A percentile compares a stretch with the other conserved stretches of the same genome.
These are phyloP conservation scores for Xerus rutilus DNA, from an alignment of 2,797 vertebrate species.

Conservation along the genomic window DNA sequence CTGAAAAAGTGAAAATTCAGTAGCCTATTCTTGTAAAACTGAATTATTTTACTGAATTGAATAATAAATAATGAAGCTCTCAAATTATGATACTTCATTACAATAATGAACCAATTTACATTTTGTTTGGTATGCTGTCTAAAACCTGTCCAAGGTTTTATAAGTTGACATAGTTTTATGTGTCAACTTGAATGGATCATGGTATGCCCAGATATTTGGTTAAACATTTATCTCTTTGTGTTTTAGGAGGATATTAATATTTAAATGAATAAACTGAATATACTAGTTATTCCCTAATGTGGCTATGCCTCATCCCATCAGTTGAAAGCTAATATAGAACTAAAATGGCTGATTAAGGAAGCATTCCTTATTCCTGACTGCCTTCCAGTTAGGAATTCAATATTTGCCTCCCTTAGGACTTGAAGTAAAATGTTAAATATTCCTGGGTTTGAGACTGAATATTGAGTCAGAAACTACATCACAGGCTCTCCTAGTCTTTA, in stretches of 20 bases:
- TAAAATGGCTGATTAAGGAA: background rate
- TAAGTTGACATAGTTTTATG: background rate
- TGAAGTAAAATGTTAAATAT: background rate
- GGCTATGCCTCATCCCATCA: background rate
- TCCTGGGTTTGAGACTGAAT: background rate
- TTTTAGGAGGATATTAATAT: background rate
- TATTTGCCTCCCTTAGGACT: background rate
- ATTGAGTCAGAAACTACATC: fast-evolving
- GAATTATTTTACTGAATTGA: background rate
- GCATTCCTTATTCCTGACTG: background rate
- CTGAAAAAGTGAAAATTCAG: background rate
- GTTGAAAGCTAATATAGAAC: background rate
- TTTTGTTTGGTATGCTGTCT: background rate
- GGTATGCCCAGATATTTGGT: background rate
- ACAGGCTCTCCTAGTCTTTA: background rate
- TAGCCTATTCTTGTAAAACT: background rate
- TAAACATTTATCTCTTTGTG: background rate
- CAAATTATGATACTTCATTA: background rate
- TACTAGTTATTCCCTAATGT: background rate
- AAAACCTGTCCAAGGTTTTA: background rate
- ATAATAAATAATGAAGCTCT: background rate
- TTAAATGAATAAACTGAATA: background rate
- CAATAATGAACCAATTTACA: background rate
- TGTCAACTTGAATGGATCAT: background rate
- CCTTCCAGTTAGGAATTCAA: background rate